Conservation (phyloP, 2,113 vertebrate species). For the Puma concolor region DNA sequence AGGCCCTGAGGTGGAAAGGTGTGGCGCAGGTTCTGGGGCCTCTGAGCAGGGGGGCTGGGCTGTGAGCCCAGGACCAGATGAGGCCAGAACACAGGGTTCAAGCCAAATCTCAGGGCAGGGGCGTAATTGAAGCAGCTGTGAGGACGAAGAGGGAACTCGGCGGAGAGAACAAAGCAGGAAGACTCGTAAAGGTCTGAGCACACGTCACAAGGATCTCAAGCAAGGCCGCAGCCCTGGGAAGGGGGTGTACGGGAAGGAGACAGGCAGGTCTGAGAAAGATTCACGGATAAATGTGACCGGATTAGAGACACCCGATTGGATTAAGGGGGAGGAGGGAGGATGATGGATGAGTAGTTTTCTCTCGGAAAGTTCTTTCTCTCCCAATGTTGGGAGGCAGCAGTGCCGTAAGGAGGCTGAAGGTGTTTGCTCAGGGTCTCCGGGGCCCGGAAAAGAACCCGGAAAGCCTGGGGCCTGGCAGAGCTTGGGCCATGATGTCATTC, state of each 20-base stretch:
- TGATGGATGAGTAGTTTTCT: neutral
- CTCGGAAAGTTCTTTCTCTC: neutral
- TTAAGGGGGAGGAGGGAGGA: neutral
- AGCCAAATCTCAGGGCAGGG: neutral
- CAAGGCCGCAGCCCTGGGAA: neutral
- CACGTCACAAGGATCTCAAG: neutral
- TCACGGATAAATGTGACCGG: neutral
- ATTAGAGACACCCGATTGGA: neutral
- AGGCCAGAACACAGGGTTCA: neutral
- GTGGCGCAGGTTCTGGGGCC: neutral
- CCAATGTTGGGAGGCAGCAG: neutral
- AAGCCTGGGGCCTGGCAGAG: neutral
- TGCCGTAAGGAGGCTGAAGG: neutral
- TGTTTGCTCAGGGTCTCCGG: neutral
- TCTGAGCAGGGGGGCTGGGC: neutral
- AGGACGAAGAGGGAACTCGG: neutral
- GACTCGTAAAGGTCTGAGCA: neutral
- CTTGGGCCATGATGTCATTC: neutral
- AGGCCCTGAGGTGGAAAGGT: neutral
- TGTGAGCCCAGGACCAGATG: neutral
- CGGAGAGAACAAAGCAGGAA: neutral
- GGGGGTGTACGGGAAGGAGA: neutral
- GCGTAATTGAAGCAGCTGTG: neutral
- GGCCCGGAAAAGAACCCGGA: neutral
- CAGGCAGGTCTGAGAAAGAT: neutral